These are phyloP conservation scores for Drosophila nannoptera DNA, from an alignment of 1,140 invertebrate species.

Conservation along the genomic window DNA sequence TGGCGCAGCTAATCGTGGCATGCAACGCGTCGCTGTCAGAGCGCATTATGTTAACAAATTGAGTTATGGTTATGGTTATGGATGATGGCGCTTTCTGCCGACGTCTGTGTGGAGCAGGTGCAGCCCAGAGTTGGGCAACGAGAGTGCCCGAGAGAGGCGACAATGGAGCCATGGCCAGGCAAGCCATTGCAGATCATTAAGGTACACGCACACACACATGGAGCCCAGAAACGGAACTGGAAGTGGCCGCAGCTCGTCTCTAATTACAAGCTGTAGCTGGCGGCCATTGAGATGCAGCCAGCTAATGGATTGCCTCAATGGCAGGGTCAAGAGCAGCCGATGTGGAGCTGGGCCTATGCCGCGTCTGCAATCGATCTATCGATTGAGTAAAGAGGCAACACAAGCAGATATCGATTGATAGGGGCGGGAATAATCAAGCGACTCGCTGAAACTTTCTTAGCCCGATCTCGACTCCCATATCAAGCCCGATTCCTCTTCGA, in stretches of 20 bases:
- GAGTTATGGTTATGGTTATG: slow-evolving; percentile 36
- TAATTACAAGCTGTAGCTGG: slow-evolving; percentile 53
- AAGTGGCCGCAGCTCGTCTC: slow-evolving; percentile 42
- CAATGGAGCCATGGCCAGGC: slow-evolving; percentile 43
- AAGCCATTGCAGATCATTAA: slow-evolving; percentile 55
- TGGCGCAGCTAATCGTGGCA: slow-evolving; percentile 39
- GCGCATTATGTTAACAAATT: slow-evolving; percentile 54
- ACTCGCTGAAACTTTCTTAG: too few species aligned
- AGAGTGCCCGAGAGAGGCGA: slow-evolving; percentile 22
- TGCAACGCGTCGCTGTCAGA: slow-evolving; percentile 48
- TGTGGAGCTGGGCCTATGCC: slow-evolving; percentile 11
- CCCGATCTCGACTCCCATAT: too few species aligned
- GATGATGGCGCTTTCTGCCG: slow-evolving; percentile 37
- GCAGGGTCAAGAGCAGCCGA: slow-evolving; percentile 29
- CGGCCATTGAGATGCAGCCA: slow-evolving; percentile 51
- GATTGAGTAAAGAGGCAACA: too few species aligned
- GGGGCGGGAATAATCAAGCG: too few species aligned
- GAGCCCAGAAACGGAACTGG: slow-evolving; percentile 32
- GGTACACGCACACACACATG: slow-evolving; percentile 1
- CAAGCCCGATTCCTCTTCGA: too few species aligned
- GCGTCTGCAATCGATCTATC: too few species aligned
- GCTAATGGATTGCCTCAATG: slow-evolving; percentile 65
- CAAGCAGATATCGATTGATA: too few species aligned
- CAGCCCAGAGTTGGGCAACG: slow-evolving; percentile 21
- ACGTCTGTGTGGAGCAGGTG: slow-evolving; percentile 20